Base-by-base conservation (phyloP, 2,113 vertebrate genomes). In the Motacilla alba region DNA sequence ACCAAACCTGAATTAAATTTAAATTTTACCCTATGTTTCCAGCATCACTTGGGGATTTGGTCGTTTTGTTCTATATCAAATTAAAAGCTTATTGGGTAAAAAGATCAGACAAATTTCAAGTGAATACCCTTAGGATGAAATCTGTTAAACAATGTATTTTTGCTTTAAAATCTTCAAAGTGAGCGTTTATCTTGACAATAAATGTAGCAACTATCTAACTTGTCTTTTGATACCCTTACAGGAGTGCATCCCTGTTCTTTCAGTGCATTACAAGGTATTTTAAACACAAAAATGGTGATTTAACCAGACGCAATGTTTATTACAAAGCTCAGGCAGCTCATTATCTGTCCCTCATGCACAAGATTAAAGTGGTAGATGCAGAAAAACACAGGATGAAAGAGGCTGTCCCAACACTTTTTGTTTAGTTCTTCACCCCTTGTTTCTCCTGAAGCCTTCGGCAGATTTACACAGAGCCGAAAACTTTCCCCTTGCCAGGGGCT, bases 1-100 rank as follows among this genome's bases (percentile, higher is more conserved):
- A 84, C 35, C 81, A 66, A 53, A 68, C 76, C 44, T 52, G 73
- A 94, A 87, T 50, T 79, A 94, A 73, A 95, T 94, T 83, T 89
- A 92, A 87, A 95, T 95, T 90, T 96, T 78, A 53, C 80, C 53
- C 69, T 28, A 47, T 10, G 44, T 91, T 87, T 90, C 63, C 46
- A 70, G 43, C 63, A 80, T 62, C 74, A n/a, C 11, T 72, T 1
- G 0, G 44, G 37, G 47, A 92, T 84, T 89, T 88, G 49, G 23
- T 20, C 1, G 0, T 62, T 72, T 83, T 64, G 58, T 89, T 72
- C 73, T 41, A 6, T 17, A 78, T 21, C 26, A 62, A 95, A 73
- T 90, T 69, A 78, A 93, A 95, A 67, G 24, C 9, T 10, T 23
- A 41, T 4, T 62, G 52, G 41, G 50, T 49, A 92, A 87, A 87